Conservation (phyloP, 2,888 invertebrate species). For the Herminia tarsipennalis region DNA sequence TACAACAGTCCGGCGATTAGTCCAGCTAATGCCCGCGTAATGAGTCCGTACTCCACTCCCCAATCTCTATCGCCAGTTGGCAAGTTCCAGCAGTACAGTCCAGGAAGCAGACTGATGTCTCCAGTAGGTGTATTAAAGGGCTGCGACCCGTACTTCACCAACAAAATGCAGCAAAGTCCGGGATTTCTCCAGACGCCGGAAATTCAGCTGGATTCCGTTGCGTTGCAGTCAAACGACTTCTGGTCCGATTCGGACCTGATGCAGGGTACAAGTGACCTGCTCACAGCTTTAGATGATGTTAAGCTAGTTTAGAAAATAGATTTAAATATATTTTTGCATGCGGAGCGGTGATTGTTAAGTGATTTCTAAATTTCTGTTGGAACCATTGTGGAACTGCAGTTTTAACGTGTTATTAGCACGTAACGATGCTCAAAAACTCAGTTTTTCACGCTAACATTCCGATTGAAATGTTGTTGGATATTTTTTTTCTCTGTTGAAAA, state of each 20-base stretch:
- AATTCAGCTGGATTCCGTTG: conserved; percentile 63
- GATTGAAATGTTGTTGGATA: conserved; percentile 38
- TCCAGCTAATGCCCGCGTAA: conserved; percentile 65
- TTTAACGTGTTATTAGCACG: conserved; percentile 10
- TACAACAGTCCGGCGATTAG: conserved; percentile 74
- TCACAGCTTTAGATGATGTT: conserved; percentile 76
- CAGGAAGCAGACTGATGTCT: conserved; percentile 60
- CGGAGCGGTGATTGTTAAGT: conserved; percentile 44
- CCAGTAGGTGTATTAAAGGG: conserved; percentile 64
- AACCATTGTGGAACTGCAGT: conserved; percentile 38
- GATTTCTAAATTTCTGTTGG: conserved; percentile 52
- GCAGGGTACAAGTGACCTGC: conserved; percentile 67
- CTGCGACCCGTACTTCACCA: conserved; percentile 73
- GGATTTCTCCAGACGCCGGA: conserved; percentile 61
- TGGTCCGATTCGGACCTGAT: conserved; percentile 74
- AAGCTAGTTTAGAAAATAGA: conserved; percentile 60
- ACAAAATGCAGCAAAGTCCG: conserved; percentile 76
- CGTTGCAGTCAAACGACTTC: conserved; percentile 63
- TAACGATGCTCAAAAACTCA: conserved; percentile 1
- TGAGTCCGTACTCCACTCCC: conserved; percentile 74
- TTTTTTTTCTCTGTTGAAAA: conserved; percentile 57
- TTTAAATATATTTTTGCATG: conserved; percentile 12
- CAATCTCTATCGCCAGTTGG: conserved; percentile 73
- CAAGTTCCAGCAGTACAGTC: conserved; percentile 67
- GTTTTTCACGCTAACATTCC: conserved; percentile 49